Percentiles rank a stretch among this genome's conserved stretches.
These are phyloP conservation scores for Pangasius djambal DNA, from an alignment of 2,797 vertebrate genomes.

Conservation along the genomic window DNA sequence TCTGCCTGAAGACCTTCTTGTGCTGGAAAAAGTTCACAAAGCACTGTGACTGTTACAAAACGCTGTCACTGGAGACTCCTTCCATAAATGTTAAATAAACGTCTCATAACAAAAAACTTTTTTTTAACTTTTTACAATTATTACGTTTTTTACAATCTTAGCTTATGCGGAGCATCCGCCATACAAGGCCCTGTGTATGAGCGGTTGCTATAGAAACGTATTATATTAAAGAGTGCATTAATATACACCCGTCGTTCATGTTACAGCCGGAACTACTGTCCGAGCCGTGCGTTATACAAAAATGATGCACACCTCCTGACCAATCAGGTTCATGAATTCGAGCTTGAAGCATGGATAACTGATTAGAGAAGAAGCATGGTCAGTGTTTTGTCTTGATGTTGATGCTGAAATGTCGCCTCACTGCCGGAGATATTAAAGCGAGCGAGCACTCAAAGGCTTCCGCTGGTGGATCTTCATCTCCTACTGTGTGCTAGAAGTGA, in stretches of 20 bases:
- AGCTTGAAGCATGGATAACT: constrained; percentile 77
- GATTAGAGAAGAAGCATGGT: constrained; percentile 79
- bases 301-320: neutral
- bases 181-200: neutral
- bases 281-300: neutral
- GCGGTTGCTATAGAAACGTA: neutral
- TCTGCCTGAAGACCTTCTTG: neutral
- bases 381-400: constrained; percentile 79
- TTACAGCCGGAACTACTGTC: neutral
- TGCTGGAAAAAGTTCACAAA: neutral
- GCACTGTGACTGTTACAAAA: neutral
- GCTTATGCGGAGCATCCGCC: neutral
- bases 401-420: constrained; percentile 84
- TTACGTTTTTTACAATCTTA: neutral
- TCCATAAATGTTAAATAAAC: neutral
- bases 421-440: constrained; percentile 79
- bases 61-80: neutral
- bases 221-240: neutral
- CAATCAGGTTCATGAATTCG: neutral
- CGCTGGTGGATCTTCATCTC: constrained; percentile 69
- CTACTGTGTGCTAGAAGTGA: constrained; percentile 75
- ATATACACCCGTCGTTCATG: neutral
- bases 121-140: neutral
- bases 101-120: neutral
- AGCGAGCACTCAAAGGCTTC: constrained; percentile 75